A percentile compares a stretch with the other conserved stretches of the same genome.
Evolutionary conservation across 2,888 invertebrate species (phyloP).

Genomic region (Nomada fucata): DNA sequence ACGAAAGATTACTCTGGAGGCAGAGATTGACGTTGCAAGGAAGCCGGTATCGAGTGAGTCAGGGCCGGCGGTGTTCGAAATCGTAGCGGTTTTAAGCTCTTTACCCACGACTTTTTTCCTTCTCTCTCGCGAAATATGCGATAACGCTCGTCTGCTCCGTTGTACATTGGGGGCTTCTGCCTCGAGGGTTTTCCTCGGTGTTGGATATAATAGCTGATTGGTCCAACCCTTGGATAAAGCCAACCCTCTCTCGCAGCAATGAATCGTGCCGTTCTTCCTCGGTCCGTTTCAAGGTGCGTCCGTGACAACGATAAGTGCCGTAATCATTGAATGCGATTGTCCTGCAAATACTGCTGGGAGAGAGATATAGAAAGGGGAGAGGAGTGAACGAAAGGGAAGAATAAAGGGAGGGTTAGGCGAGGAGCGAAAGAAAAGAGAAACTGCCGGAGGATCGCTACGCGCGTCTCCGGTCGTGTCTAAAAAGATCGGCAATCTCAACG

Average conservation of each 20-base stretch:
- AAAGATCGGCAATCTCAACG: conserved; percentile 38
- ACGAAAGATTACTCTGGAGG: not conserved
- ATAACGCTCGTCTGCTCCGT: conserved; percentile 34
- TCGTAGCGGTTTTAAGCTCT: conserved; percentile 39
- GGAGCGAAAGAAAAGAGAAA: conserved; percentile 8
- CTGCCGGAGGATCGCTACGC: conserved; percentile 35
- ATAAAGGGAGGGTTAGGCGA: not conserved
- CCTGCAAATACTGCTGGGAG: not conserved
- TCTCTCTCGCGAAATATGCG: conserved; percentile 43
- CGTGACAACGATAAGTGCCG: conserved; percentile 18
- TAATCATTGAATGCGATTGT: conserved; percentile 19
- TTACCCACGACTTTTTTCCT: conserved; percentile 35
- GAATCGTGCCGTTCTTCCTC: conserved; percentile 41
- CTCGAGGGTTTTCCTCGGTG: conserved; percentile 65
- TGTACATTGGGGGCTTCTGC: conserved; percentile 23
- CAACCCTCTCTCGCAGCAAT: conserved; percentile 54
- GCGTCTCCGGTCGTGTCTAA: conserved; percentile 25
- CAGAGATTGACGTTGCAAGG: conserved; percentile 28
- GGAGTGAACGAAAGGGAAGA: not conserved
- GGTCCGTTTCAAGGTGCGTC: conserved; percentile 40
- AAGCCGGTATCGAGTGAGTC: conserved; percentile 47
- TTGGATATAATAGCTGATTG: conserved; percentile 71
- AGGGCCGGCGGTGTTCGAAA: conserved; percentile 27
- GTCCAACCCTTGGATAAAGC: conserved; percentile 72
- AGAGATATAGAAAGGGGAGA: not conserved